These are phyloP conservation scores for Alethe diademata DNA, from an alignment of 2,113 vertebrate genomes.

Conservation along the genomic window DNA sequence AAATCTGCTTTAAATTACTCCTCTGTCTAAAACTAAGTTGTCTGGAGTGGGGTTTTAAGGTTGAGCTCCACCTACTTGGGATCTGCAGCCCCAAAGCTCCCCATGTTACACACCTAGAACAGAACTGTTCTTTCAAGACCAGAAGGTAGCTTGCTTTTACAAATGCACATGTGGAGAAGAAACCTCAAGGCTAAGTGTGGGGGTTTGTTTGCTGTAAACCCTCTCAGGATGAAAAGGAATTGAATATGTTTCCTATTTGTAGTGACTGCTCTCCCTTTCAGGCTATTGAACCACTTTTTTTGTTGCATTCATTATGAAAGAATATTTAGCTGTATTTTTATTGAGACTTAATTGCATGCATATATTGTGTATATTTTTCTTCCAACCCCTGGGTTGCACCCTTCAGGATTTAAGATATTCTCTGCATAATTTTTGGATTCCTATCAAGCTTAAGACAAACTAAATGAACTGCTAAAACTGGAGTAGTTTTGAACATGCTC, in stretches of 20 bases:
- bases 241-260: background rate
- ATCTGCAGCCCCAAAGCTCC: background rate
- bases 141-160: background rate
- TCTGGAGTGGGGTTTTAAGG: background rate
- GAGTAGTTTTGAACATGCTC: slow-evolving; percentile 17
- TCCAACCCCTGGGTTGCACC: background rate
- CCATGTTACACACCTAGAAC: background rate
- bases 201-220: background rate
- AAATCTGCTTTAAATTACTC: background rate
- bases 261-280: background rate
- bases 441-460: background rate
- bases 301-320: background rate
- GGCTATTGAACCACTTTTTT: background rate
- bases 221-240: background rate
- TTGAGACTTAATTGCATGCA: background rate
- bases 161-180: background rate
- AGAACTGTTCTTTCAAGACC: background rate
- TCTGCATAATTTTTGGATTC: slow-evolving; percentile 5
- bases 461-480: slow-evolving; percentile 42
- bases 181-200: background rate
- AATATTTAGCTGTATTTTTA: background rate
- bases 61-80: background rate
- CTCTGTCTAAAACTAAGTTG: background rate
- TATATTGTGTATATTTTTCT: background rate
- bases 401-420: slow-evolving; percentile 10